Evolutionary conservation across 2,797 vertebrate species (phyloP), one percentile per base, ranked within the genome.

Genomic region (Thripadectes ignobilis): DNA sequence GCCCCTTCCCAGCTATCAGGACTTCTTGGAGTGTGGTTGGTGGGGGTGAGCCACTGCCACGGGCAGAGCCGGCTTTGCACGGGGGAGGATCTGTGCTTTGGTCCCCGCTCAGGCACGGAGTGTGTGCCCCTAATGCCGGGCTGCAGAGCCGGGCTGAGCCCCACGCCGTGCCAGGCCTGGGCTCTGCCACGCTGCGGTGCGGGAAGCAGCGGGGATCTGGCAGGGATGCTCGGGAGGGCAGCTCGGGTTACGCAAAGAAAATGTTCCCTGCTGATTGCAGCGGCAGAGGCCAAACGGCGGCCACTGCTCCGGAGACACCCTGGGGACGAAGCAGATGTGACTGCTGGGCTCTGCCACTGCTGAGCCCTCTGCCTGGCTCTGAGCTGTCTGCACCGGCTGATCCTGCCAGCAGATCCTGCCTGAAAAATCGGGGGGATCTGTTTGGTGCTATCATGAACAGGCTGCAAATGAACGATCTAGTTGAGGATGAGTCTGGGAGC

Each of bases 71-170:
- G 2, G 20, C 7, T 24, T 7, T 43, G 61, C 7, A 6, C 16
- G 6, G 2, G 48, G 6, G 17, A 48, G 39, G 45, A 27, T 38
- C 26, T 7, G 18, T 5, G 45, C 67, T 72, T 45, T 29, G 54
- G 15, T 59, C 46, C n/a, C 51, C 0, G 1, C 55, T 38, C 13
- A 4, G 15, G 17, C 22, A 2, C 38, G 43, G 65, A 32, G 10
- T 27, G 2, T 7, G 19, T 29, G 2, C 46, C 43, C 0, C 0
- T 30, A 29, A 29, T 1, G 0, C 34, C 3, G 2, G 24, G 67
- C 55, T 26, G 34, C 69, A 29, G 82, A 49, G 71, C 58, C 74
- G 34, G 75, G 58, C 75, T 48, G 63, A 61, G 78, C 59, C 26
- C 61, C 32, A 0, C 2, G 20, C 49, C 5, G 11, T 75, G 76